Conservation (phyloP, 2,113 vertebrate species). For the Saguinus midas region DNA sequence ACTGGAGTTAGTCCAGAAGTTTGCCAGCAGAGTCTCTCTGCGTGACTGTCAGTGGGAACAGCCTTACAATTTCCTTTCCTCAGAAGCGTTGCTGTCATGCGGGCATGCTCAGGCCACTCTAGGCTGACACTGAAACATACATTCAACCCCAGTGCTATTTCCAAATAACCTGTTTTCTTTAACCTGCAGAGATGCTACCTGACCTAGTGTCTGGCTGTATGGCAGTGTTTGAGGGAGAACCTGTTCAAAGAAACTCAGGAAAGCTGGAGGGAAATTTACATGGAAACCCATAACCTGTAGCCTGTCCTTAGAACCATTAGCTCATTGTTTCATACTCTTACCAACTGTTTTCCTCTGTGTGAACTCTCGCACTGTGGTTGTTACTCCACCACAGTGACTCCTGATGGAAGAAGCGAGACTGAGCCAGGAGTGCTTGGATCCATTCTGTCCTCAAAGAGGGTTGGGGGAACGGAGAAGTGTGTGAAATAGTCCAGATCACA, state of each 20-base stretch:
- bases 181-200: background rate
- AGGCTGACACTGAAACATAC: conserved; percentile 43
- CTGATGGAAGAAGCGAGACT: conserved; percentile 1
- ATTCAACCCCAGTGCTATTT: conserved; percentile 23
- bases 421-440: background rate
- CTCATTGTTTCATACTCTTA: background rate
- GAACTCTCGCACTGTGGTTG: background rate
- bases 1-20: conserved; percentile 85
- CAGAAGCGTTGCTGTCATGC: conserved; percentile 53
- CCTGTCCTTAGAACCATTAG: background rate
- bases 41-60: conserved; percentile 78
- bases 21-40: conserved; percentile 81
- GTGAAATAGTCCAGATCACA: background rate
- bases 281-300: background rate
- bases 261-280: background rate
- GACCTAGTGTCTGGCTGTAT: background rate
- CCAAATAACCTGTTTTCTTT: conserved; percentile 59
- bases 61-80: conserved; percentile 78
- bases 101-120: conserved; percentile 48
- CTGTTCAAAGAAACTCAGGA: background rate
- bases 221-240: background rate
- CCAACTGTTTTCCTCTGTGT: background rate
- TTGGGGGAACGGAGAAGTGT: background rate
- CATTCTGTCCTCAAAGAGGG: background rate
- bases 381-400: background rate